Evolutionary conservation across 2,797 vertebrate species (phyloP), one percentile per base, ranked within the genome.

Genomic region (Mastacembelus armatus): DNA sequence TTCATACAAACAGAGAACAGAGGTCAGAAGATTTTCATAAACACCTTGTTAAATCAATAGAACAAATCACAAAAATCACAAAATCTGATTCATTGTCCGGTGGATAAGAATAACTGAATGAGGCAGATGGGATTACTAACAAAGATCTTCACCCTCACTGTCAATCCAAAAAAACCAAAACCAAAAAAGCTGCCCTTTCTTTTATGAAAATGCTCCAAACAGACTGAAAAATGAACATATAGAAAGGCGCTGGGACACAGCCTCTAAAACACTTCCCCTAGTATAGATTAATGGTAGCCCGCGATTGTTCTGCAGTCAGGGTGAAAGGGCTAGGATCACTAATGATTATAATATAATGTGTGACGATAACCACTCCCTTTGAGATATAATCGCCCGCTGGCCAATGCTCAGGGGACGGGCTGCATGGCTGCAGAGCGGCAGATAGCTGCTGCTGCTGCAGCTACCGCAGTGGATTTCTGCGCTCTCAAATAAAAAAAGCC

Each of bases 281-380:
- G 85, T 93, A 88, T 89, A 93, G 92, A 94, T 94, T 87, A 94
- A 94, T 93, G 92, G 82, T 77, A 68, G 86, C 82, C 69, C 5
- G 75, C 85, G 87, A 77, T 91, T 90, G 88, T 93, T 93, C 89
- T 91, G 92, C 91, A 91, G 88, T 83, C 75, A 77, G 86, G 92
- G 92, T 94, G 90, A 94, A 94, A 92, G 91, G 92, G 91, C 92
- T 75, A 85, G 89, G 91, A 92, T 94, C 92, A 92, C 92, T 94
- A 92, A 94, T 94, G 92, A 94, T 94, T 93, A 92, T 89, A 93
- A 93, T 93, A 94, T 93, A 92, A 94, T 92, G 91, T 91, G 89
- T 80, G 81, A 89, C 85, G 92, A 94, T 93, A 94, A 93, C 87
- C 92, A 91, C 89, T 92, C 91, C 91, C 89, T 93, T 80, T 90